phyloP scores from a whole-genome alignment of 2,797 vertebrate species.

The Dicrostonyx torquatus region DNA sequence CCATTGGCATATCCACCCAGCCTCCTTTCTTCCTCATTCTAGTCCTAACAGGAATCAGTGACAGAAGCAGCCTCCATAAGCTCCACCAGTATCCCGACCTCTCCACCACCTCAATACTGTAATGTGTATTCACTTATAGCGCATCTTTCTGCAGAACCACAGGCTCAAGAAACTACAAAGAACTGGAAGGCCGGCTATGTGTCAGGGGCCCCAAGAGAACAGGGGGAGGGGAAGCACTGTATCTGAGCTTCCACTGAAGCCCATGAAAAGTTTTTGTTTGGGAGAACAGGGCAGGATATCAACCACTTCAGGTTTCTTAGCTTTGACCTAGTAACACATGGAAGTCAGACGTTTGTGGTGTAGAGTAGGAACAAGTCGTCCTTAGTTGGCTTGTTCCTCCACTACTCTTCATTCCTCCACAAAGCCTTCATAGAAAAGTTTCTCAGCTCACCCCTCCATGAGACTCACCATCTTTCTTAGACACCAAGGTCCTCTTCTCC shows the following conservation, averaged over 20 bases:
- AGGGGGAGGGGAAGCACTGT: neutral
- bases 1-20: neutral
- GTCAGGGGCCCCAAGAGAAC: neutral
- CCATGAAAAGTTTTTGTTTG: neutral
- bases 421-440: neutral
- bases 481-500: constrained; percentile 41
- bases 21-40: neutral
- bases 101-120: too few species aligned
- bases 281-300: neutral
- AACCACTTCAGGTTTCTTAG: neutral
- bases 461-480: constrained; percentile 63
- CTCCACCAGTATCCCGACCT: neutral
- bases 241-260: neutral
- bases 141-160: neutral
- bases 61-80: neutral
- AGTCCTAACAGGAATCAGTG: neutral
- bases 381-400: neutral
- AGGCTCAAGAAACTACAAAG: neutral
- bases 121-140: neutral
- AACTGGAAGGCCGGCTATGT: neutral
- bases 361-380: neutral
- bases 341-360: neutral
- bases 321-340: neutral
- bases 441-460: accelerated
- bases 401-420: neutral